Conservation (phyloP, 1,140 invertebrate species). For the Procambarus virginalis region DNA sequence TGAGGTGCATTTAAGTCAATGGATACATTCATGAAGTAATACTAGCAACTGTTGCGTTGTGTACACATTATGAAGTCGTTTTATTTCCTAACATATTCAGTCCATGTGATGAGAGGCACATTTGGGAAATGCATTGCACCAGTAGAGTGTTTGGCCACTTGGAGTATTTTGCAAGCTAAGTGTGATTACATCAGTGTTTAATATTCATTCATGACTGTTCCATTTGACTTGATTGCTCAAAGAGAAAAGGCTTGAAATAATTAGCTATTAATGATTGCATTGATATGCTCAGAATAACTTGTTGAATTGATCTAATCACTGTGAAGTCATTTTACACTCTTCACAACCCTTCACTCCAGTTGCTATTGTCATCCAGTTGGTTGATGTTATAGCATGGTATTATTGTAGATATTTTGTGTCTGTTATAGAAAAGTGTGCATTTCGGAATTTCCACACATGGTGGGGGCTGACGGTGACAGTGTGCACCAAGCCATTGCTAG, state of each 20-base stretch:
- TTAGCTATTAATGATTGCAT: not conserved
- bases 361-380: not conserved
- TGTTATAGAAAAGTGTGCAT: not conserved
- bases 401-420: not conserved
- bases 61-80: not conserved
- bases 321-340: not conserved
- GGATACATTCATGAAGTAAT: not conserved
- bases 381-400: not conserved
- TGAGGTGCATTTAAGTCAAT: not conserved
- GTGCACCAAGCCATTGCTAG: not conserved
- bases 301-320: not conserved
- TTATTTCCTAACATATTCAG: not conserved
- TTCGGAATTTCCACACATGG: not conserved
- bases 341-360: not conserved
- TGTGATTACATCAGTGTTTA: not conserved
- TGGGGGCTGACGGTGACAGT: not conserved
- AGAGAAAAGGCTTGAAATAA: not conserved
- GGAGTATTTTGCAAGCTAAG: not conserved
- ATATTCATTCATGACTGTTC: not conserved
- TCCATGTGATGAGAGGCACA: not conserved
- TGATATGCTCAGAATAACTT: not conserved
- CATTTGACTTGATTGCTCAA: conserved; percentile 5
- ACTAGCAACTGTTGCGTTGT: not conserved
- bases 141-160: not conserved
- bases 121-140: not conserved